phyloP scores from a whole-genome alignment of 1,140 invertebrate genomes.

The Mylabris phalerata region DNA sequence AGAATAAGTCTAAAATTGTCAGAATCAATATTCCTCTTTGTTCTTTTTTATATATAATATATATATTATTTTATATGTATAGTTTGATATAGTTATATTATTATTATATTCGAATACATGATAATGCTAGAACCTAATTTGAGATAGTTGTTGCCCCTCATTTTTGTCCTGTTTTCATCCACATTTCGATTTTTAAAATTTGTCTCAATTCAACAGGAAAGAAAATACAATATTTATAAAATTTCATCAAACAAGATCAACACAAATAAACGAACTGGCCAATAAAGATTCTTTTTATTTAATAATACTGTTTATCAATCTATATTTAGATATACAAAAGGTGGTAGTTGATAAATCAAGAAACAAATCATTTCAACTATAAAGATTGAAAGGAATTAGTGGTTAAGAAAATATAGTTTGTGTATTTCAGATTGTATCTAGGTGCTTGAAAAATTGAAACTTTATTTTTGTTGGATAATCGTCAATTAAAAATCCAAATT shows the following conservation, averaged over 20 bases:
- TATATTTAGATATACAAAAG: not conserved
- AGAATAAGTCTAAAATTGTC: constrained; percentile 44
- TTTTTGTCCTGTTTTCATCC: not conserved
- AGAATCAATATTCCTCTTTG: constrained; percentile 21
- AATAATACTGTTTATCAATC: constrained; percentile 40
- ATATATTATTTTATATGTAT: constrained; percentile 28
- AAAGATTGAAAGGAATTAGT: not conserved
- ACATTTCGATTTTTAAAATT: not conserved
- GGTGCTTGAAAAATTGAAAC: not conserved
- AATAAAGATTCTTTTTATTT: constrained; percentile 15
- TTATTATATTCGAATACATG: constrained; percentile 39
- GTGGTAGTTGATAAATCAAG: no score
- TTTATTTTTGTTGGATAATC: constrained; percentile 9
- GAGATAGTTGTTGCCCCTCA: constrained; percentile 8
- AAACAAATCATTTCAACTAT: no score
- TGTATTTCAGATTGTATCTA: constrained; percentile 13
- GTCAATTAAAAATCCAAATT: constrained; percentile 35
- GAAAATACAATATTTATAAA: not conserved
- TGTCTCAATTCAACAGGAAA: not conserved
- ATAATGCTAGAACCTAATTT: constrained; percentile 21
- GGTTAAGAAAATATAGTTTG: constrained; percentile 3
- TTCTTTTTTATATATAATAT: no score
- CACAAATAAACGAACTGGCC: constrained; percentile 37
- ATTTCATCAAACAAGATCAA: not conserved
- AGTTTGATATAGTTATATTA: constrained; percentile 39